Conservation (phyloP, 2,888 invertebrate genomes). For the Azorinus chamasolen region DNA sequence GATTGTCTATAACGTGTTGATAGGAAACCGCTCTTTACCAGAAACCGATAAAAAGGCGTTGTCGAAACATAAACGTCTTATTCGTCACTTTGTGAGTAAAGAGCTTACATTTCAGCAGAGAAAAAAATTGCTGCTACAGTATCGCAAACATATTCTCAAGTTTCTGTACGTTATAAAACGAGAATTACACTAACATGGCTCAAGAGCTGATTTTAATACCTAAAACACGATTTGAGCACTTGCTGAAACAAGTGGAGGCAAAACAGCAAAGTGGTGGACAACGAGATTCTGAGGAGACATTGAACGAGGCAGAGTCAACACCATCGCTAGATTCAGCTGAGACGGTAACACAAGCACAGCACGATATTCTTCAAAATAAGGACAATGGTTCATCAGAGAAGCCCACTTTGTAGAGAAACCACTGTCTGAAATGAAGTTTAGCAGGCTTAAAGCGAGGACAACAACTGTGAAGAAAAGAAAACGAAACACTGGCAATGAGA, state of each 20-base stretch:
- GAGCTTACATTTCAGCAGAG: constrained; percentile 11
- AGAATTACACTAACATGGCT: constrained; percentile 27
- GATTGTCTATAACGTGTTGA: no score
- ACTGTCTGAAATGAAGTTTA: constrained; percentile 35
- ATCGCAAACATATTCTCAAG: constrained; percentile 23
- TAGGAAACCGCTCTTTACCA: constrained; percentile 3
- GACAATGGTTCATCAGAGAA: neutral
- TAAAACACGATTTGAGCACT: constrained; percentile 44
- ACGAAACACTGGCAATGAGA: no score
- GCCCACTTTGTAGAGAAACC: constrained; percentile 36
- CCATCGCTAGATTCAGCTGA: neutral
- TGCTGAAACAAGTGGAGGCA: constrained; percentile 19
- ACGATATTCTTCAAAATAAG: no score
- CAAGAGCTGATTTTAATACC: constrained; percentile 38
- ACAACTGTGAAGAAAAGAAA: constrained; percentile 14
- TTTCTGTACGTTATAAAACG: constrained; percentile 27
- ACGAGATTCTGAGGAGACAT: no score
- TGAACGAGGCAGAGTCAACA: no score
- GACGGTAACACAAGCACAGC: neutral
- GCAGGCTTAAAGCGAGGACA: neutral
- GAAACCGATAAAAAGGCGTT: constrained; percentile 18
- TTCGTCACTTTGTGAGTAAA: constrained; percentile 32
- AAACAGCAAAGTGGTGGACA: no score
- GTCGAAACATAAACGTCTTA: constrained; percentile 25
- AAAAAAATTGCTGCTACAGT: constrained; percentile 23